Percentiles rank a stretch among this genome's conserved stretches.
These are phyloP conservation scores for Callipepla squamata DNA, from an alignment of 2,113 vertebrate species.

Conservation along the genomic window DNA sequence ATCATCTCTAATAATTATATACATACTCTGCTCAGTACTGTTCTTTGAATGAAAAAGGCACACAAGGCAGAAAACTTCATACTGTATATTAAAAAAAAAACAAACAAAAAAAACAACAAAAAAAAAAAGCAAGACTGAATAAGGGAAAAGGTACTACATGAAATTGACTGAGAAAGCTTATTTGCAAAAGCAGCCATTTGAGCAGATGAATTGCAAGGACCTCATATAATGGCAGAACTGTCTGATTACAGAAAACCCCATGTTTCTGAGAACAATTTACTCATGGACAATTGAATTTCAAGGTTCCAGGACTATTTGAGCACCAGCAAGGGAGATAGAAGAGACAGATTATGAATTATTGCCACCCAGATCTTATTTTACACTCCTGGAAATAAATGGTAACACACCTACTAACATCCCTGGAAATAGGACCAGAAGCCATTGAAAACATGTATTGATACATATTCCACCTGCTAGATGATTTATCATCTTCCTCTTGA, in stretches of 20 bases:
- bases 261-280: background rate
- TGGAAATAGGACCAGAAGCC: background rate
- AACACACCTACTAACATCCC: background rate
- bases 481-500: slow-evolving; percentile 6
- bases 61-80: background rate
- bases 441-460: background rate
- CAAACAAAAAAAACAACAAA: too few relatives aligned
- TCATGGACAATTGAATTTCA: background rate
- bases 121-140: fast-evolving
- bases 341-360: background rate
- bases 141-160: background rate
- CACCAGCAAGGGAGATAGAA: background rate
- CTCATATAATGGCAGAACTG: background rate
- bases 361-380: background rate
- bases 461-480: background rate
- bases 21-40: background rate
- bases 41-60: background rate
- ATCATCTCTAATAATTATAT: background rate
- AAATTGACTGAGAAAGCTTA: background rate
- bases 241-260: background rate
- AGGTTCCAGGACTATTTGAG: background rate
- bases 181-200: background rate
- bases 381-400: background rate
- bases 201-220: background rate
- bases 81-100: background rate